Evolutionary conservation across 2,797 vertebrate genomes (phyloP).

Genomic region (Sciurus vulgaris): DNA sequence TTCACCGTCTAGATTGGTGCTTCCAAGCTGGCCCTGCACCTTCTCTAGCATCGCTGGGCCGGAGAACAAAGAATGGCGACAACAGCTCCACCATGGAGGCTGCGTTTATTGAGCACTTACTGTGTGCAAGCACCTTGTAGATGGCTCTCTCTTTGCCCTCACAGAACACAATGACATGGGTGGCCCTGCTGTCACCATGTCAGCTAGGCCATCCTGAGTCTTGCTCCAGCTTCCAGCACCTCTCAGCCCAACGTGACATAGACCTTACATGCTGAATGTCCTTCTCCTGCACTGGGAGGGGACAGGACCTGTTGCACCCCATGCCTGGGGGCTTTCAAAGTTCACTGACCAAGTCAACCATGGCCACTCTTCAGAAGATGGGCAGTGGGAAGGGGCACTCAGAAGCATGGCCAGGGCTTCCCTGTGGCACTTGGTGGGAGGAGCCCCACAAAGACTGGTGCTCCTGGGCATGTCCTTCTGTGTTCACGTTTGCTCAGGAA

Average conservation of each 20-base stretch:
- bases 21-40: neutral
- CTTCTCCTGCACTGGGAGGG: neutral
- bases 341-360: neutral
- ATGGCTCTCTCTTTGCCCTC: rapidly evolving
- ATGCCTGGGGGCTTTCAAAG: neutral
- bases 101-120: neutral
- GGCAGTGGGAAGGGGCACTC: too few relatives aligned
- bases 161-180: rapidly evolving
- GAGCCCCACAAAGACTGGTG: too few relatives aligned
- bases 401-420: too few relatives aligned
- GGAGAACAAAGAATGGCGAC: rapidly evolving
- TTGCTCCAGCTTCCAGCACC: neutral
- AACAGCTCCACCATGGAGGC: rapidly evolving
- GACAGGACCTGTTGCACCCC: too few relatives aligned
- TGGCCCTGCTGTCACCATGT: rapidly evolving
- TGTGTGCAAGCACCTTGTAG: rapidly evolving
- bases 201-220: rapidly evolving
- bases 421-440: too few relatives aligned
- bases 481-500: rapidly evolving
- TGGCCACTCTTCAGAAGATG: neutral
- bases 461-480: neutral
- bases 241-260: rapidly evolving
- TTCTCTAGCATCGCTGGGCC: neutral
- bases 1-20: neutral
- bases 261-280: neutral